Evolutionary conservation across 2,888 invertebrate species (phyloP).

Genomic region (Strigamia transsilvanica): DNA sequence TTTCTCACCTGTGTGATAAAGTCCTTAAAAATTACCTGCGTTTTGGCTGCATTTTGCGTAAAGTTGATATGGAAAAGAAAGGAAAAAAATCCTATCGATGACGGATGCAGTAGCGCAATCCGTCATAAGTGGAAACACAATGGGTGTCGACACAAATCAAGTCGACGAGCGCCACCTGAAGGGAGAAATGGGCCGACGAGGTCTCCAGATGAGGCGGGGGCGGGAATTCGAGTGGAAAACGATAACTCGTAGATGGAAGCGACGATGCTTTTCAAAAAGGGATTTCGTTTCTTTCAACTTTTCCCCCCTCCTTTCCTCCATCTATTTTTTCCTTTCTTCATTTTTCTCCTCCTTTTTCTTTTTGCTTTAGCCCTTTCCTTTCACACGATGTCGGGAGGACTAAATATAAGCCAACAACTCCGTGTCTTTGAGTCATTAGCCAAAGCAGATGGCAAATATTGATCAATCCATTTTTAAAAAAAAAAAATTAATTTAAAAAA

Average conservation of each 20-base stretch:
- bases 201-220: conserved; percentile 42
- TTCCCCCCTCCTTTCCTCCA: not conserved
- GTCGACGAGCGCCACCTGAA: conserved; percentile 45
- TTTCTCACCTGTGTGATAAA: conserved; percentile 25
- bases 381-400: not conserved
- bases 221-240: conserved; percentile 48
- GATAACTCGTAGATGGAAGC: conserved; percentile 40
- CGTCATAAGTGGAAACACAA: conserved; percentile 32
- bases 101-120: conserved; percentile 33
- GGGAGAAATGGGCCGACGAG: conserved; percentile 46
- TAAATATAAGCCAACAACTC: conserved; percentile 18
- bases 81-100: conserved; percentile 4
- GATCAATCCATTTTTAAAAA: conserved; percentile 1
- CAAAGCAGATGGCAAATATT: conserved; percentile 39
- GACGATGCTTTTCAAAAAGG: conserved; percentile 42
- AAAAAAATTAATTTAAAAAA: not conserved
- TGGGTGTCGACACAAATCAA: conserved; percentile 46
- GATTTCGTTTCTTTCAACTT: conserved; percentile 35
- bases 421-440: conserved; percentile 19
- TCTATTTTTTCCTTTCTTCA: not conserved
- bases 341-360: conserved; percentile 15
- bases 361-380: conserved; percentile 24
- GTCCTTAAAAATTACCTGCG: not conserved
- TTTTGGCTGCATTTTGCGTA: not conserved
- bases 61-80: not conserved